phyloP scores from a whole-genome alignment of 2,888 invertebrate genomes.

The Lumbricus terrestris region DNA sequence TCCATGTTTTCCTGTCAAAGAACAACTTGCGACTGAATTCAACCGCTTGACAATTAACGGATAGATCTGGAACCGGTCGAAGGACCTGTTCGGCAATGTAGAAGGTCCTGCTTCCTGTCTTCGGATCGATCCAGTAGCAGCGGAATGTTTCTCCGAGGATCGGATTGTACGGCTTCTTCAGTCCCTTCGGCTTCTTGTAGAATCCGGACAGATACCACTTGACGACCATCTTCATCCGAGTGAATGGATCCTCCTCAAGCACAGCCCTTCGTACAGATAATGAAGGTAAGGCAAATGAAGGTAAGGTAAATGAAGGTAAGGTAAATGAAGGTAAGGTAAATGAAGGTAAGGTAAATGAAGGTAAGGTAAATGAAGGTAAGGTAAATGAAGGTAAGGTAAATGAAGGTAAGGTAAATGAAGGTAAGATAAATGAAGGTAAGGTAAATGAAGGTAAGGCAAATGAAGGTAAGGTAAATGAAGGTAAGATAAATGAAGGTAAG shows the following conservation, averaged over 20 bases:
- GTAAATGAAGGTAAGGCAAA: no score
- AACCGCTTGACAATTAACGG: conserved; percentile 69
- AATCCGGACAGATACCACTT: conserved; percentile 90
- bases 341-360: background rate
- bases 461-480: background rate
- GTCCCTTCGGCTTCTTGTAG: conserved; percentile 88
- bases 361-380: background rate
- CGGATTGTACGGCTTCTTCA: conserved; percentile 94
- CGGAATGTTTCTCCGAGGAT: conserved; percentile 88
- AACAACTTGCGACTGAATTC: no score
- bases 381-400: background rate
- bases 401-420: no score
- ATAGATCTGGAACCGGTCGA: conserved; percentile 78
- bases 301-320: no score
- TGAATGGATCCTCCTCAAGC: conserved; percentile 80
- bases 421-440: no score
- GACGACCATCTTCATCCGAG: conserved; percentile 80
- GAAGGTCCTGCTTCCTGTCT: conserved; percentile 78
- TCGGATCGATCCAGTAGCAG: conserved; percentile 82
- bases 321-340: no score
- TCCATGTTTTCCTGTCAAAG: no score
- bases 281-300: background rate
- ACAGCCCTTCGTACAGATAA: conserved; percentile 64
- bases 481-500: background rate
- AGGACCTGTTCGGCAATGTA: conserved; percentile 87